These are phyloP conservation scores for Hydropsyche tenuis DNA, from an alignment of 1,140 invertebrate species.

Conservation along the genomic window DNA sequence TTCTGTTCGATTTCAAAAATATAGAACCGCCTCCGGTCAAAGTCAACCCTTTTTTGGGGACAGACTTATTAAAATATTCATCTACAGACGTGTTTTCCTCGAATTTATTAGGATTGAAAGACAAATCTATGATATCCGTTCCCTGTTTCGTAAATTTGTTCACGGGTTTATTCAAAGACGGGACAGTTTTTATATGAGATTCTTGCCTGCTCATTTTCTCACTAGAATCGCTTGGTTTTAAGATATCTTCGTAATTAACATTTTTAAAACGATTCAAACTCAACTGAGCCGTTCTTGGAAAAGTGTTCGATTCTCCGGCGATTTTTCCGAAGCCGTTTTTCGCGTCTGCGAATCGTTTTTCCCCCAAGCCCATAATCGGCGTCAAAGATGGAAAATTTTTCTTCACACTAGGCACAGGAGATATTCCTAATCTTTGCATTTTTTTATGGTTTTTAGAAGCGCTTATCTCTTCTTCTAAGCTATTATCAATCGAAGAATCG, in stretches of 20 bases:
- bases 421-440: slow-evolving; percentile 42
- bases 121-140: slow-evolving; percentile 67
- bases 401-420: slow-evolving; percentile 50
- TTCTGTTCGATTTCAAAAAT: slow-evolving; percentile 73
- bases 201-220: slow-evolving; percentile 38
- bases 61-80: background rate
- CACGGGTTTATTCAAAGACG: slow-evolving; percentile 48
- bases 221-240: slow-evolving; percentile 46
- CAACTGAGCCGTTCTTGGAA: slow-evolving; percentile 42
- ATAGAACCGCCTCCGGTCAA: slow-evolving; percentile 68
- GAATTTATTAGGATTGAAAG: slow-evolving; percentile 52
- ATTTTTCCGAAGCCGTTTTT: slow-evolving; percentile 50
- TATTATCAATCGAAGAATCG: slow-evolving; percentile 58
- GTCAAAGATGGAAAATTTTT: slow-evolving; percentile 41
- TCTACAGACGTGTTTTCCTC: background rate
- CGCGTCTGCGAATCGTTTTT: slow-evolving; percentile 57
- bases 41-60: slow-evolving; percentile 21
- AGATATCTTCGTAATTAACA: slow-evolving; percentile 35
- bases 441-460: slow-evolving; percentile 53
- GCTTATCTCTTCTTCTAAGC: slow-evolving; percentile 54
- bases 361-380: slow-evolving; percentile 53
- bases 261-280: slow-evolving; percentile 39
- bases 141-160: slow-evolving; percentile 56
- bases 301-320: slow-evolving; percentile 44
- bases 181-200: slow-evolving; percentile 53